Evolutionary conservation across 2,113 vertebrate genomes (phyloP).

Genomic region (Seriola dumerili): DNA sequence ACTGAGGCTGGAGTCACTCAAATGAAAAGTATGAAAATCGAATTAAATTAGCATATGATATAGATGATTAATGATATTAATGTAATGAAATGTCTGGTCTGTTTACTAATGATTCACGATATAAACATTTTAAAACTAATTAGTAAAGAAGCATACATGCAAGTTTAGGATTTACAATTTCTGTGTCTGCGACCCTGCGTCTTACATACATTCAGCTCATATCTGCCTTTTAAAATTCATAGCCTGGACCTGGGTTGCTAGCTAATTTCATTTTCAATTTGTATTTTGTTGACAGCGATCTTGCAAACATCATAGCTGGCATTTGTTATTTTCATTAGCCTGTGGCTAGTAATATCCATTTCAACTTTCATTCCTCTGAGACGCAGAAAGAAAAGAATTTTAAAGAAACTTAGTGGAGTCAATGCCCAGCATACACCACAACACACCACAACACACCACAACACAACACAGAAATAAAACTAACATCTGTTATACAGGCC

Average conservation of each 20-base stretch:
- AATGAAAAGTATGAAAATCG: background rate
- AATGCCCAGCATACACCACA: conserved; percentile 21
- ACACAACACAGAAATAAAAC: conserved; percentile 55
- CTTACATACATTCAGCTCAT: conserved; percentile 1
- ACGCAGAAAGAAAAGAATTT: conserved; percentile 41
- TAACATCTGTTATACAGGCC: conserved; percentile 63
- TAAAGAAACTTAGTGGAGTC: conserved; percentile 54
- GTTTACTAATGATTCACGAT: conserved; percentile 20
- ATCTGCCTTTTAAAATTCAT: conserved; percentile 44
- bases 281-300: conserved; percentile 57
- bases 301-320: conserved; percentile 41
- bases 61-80: background rate
- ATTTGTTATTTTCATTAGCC: conserved; percentile 54
- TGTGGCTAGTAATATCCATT: conserved; percentile 46
- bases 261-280: conserved; percentile 70
- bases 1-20: background rate
- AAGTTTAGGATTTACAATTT: background rate
- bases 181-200: background rate
- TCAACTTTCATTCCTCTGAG: conserved; percentile 43
- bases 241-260: conserved; percentile 18
- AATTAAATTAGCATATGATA: background rate
- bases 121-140: background rate
- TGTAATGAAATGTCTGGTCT: background rate
- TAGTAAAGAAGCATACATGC: background rate
- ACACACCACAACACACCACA: conserved; percentile 40